Conservation (phyloP, 2,113 vertebrate genomes). For the Lepisosteus oculatus region DNA sequence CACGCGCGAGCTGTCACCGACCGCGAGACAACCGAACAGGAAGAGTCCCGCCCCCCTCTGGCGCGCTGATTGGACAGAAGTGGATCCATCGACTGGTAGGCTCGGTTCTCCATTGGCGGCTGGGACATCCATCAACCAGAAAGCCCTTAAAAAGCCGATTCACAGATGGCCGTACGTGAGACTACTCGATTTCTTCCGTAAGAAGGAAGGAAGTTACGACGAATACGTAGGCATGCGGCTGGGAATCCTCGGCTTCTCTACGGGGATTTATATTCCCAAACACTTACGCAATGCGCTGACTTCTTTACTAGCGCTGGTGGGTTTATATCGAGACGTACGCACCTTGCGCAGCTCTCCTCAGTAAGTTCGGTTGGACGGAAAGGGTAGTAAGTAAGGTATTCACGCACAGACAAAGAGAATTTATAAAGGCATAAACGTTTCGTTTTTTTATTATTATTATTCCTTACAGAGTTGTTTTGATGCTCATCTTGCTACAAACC, state of each 20-base stretch:
- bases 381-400: slow-evolving; percentile 52
- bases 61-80: slow-evolving; percentile 30
- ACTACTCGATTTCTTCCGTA: not conserved
- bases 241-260: slow-evolving; percentile 29
- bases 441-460: no score
- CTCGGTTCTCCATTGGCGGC: slow-evolving; percentile 11
- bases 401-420: slow-evolving; percentile 63
- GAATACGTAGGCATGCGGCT: slow-evolving; percentile 34
- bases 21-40: slow-evolving; percentile 59
- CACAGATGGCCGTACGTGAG: not conserved
- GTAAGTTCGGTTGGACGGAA: slow-evolving; percentile 59
- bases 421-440: slow-evolving; percentile 51
- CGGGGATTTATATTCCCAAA: not conserved
- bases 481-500: no score
- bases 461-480: no score
- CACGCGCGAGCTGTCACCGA: slow-evolving; percentile 78
- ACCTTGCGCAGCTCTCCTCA: not conserved
- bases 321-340: not conserved
- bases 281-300: not conserved
- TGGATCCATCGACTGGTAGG: slow-evolving; percentile 12
- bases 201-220: not conserved
- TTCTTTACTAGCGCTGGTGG: not conserved
- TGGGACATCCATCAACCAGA: not conserved
- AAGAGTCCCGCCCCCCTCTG: slow-evolving; percentile 45
- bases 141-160: not conserved